Conservation (phyloP, 1,140 invertebrate species). For the Leptinotarsa undecemlineata region DNA sequence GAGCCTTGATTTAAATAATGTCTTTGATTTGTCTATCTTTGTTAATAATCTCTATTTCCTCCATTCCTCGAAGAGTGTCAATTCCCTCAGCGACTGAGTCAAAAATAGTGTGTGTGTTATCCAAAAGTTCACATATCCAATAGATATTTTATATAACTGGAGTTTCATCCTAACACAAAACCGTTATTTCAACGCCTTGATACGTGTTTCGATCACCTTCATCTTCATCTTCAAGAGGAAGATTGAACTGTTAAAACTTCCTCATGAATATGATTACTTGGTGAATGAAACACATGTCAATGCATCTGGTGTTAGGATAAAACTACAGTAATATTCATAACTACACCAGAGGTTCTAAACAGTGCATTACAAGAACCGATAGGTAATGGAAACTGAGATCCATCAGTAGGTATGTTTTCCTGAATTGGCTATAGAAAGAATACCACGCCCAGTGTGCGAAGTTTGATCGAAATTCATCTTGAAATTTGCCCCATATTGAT, state of each 20-base stretch:
- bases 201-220: too few species aligned
- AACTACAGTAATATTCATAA: too few species aligned
- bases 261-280: too few species aligned
- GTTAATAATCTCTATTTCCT: constrained; percentile 93
- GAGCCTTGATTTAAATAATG: constrained; percentile 77
- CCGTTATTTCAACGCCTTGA: too few species aligned
- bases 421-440: constrained; percentile 97
- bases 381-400: constrained; percentile 75
- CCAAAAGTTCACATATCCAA: constrained; percentile 92
- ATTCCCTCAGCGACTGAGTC: constrained; percentile 95
- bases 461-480: constrained; percentile 92
- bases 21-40: constrained; percentile 93
- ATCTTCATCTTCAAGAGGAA: too few species aligned
- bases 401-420: constrained; percentile 90
- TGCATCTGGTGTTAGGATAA: too few species aligned
- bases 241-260: too few species aligned
- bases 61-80: constrained; percentile 89
- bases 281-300: too few species aligned
- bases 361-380: too few species aligned
- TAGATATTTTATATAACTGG: constrained; percentile 74
- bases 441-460: constrained; percentile 88
- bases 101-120: constrained; percentile 96
- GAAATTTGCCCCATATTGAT: constrained; percentile 93
- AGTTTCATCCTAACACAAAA: too few species aligned
- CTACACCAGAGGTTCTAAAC: too few species aligned